Evolutionary conservation across 2,797 vertebrate genomes (phyloP).

Genomic region (Bradypodion ventrale): DNA sequence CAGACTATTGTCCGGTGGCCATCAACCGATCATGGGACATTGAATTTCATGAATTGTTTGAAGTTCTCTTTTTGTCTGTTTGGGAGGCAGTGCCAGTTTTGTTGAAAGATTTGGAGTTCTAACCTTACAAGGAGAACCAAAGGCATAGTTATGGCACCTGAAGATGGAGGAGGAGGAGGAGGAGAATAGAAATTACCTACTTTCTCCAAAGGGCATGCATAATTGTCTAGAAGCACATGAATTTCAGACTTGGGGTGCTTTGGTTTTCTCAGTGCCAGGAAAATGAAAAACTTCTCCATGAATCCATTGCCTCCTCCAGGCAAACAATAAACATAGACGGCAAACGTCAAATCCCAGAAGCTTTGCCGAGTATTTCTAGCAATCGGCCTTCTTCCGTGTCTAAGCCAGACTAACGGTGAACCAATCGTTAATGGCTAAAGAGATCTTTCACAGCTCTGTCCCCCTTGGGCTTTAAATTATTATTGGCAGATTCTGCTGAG

Average conservation of each 20-base stretch:
- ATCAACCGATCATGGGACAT: too few relatives aligned
- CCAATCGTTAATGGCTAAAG: slow-evolving; percentile 24
- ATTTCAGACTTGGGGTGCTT: not conserved
- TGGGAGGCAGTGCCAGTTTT: not conserved
- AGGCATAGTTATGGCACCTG: too few relatives aligned
- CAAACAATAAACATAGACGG: slow-evolving; percentile 39
- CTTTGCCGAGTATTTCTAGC: not conserved
- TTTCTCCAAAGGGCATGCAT: not conserved
- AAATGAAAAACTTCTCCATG: rapidly evolving
- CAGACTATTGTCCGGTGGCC: not conserved
- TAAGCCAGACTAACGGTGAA: too few relatives aligned
- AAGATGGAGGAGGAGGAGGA: too few relatives aligned
- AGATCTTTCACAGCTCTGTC: slow-evolving; percentile 51
- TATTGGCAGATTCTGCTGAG: slow-evolving; percentile 49
- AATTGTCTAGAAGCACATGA: not conserved
- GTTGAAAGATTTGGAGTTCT: not conserved
- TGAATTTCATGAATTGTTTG: not conserved
- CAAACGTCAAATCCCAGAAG: slow-evolving; percentile 16
- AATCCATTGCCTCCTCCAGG: not conserved
- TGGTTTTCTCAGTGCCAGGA: not conserved
- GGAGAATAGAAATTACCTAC: not conserved
- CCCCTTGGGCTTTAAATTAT: slow-evolving; percentile 56
- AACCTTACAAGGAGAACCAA: not conserved
- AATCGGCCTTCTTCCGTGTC: too few relatives aligned
- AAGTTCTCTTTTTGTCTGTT: not conserved